Conservation (phyloP, 2,113 vertebrate species). For the Dromas ardeola region DNA sequence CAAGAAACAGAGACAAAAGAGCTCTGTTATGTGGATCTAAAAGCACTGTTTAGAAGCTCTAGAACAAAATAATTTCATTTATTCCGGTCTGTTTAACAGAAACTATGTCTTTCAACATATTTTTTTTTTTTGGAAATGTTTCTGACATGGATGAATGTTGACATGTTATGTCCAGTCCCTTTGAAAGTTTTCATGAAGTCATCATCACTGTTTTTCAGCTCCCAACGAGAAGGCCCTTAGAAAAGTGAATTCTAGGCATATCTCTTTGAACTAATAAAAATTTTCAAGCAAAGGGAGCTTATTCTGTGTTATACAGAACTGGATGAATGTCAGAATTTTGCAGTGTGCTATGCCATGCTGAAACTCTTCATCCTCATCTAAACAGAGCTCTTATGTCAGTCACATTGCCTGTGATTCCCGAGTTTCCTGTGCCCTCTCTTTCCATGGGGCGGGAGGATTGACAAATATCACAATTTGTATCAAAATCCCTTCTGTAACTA, state of each 20-base stretch:
- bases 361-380: background rate
- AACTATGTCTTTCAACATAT: background rate
- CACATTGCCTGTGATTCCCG: too few species aligned
- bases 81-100: background rate
- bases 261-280: background rate
- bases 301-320: background rate
- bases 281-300: background rate
- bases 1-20: background rate
- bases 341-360: background rate
- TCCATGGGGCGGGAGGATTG: background rate
- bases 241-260: background rate
- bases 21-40: background rate
- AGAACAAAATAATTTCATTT: background rate
- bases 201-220: background rate
- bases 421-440: background rate
- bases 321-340: background rate
- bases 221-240: background rate
- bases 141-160: background rate
- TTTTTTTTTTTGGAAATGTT: background rate
- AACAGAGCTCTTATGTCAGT: background rate
- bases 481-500: background rate
- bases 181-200: background rate
- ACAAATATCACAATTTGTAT: background rate
- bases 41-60: background rate
- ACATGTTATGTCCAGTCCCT: background rate